phyloP scores from a whole-genome alignment of 2,797 vertebrate genomes.

The Crocidura indochinensis region DNA sequence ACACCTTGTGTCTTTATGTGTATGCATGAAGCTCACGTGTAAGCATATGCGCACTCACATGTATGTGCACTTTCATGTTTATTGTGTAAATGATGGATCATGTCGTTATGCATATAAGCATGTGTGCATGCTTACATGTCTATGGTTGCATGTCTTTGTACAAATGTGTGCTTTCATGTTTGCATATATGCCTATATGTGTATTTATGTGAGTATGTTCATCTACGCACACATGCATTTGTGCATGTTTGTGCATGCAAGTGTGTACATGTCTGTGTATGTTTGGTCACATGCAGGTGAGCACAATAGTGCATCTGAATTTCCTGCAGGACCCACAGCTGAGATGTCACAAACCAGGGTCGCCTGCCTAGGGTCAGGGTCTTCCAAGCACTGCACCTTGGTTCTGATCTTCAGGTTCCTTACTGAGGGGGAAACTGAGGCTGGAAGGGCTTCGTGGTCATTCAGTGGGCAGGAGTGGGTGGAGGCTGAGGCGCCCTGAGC shows the following conservation, averaged over 20 bases:
- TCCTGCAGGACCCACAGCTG: not conserved
- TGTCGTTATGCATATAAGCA: too few relatives aligned
- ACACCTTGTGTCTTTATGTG: not conserved
- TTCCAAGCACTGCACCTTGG: not conserved
- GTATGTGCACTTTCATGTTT: too few relatives aligned
- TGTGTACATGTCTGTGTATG: not conserved
- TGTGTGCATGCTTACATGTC: too few relatives aligned
- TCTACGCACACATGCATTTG: not conserved
- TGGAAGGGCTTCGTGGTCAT: not conserved
- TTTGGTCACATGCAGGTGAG: not conserved
- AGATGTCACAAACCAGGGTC: not conserved
- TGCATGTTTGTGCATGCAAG: not conserved
- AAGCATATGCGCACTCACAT: too few relatives aligned
- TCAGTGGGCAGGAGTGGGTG: not conserved
- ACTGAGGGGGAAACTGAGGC: not conserved
- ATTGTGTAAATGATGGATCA: too few relatives aligned
- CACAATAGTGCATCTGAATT: fast-evolving
- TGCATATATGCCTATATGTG: not conserved
- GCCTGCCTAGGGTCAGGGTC: not conserved
- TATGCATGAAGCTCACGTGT: not conserved
- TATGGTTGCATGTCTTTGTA: too few relatives aligned
- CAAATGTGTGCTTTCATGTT: too few relatives aligned
- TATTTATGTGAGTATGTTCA: not conserved
- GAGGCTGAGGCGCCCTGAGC: not conserved
- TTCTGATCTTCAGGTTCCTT: not conserved